Evolutionary conservation across 2,113 vertebrate species (phyloP).

Genomic region (Spilogale gracilis): DNA sequence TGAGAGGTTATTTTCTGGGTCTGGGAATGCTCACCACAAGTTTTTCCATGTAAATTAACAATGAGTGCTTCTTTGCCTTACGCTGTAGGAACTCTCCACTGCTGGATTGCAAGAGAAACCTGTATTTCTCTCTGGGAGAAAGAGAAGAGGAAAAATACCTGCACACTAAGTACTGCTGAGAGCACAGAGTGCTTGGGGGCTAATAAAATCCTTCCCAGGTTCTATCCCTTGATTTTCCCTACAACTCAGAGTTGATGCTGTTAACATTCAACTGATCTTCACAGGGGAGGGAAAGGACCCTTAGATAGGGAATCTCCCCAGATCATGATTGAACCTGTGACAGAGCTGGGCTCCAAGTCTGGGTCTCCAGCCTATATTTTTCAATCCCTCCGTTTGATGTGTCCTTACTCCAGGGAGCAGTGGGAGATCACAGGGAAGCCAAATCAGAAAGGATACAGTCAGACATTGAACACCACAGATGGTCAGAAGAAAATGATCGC

Average conservation of each 20-base stretch:
- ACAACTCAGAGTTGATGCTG: neutral
- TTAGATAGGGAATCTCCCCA: neutral
- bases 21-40: neutral
- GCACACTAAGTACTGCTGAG: neutral
- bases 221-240: neutral
- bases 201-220: neutral
- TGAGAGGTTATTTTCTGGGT: neutral
- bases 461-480: neutral
- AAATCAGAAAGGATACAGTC: neutral
- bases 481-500: neutral
- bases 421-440: neutral
- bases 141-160: neutral
- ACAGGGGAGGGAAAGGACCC: neutral
- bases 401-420: neutral
- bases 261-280: neutral
- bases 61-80: neutral
- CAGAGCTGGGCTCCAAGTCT: neutral
- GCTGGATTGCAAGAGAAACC: neutral
- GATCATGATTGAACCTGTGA: neutral
- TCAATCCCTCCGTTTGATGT: neutral
- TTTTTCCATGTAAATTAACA: neutral
- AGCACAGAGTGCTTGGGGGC: neutral
- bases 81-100: neutral
- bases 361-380: neutral
- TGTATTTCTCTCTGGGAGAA: constrained; percentile 11